These are phyloP conservation scores for Lutra lutra DNA, from an alignment of 2,797 vertebrate genomes.

Conservation along the genomic window DNA sequence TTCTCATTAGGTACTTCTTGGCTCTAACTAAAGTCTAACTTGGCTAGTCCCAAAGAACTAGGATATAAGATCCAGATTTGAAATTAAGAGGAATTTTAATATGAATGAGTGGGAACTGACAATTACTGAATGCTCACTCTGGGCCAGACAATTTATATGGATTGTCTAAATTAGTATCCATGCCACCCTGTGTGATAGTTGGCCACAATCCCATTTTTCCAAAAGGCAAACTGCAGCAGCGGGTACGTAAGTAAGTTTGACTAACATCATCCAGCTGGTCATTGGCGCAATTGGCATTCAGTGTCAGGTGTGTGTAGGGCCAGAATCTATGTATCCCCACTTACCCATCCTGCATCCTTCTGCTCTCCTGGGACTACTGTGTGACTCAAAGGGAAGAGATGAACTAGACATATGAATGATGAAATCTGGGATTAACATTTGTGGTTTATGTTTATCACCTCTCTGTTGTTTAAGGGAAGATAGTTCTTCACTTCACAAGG, in stretches of 20 bases:
- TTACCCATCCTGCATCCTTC: background rate
- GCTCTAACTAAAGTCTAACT: background rate
- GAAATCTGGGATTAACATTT: background rate
- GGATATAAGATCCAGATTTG: background rate
- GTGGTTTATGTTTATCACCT: background rate
- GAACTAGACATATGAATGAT: background rate
- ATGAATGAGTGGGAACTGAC: background rate
- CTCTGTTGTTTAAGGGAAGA: background rate
- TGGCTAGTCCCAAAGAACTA: background rate
- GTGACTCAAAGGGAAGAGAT: background rate
- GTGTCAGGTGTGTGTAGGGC: background rate
- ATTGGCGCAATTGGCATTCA: background rate
- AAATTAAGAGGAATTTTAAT: constrained; percentile 48
- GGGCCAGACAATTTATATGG: background rate
- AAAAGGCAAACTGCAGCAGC: background rate
- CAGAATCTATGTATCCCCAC: background rate
- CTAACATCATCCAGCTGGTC: background rate
- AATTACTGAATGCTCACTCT: constrained; percentile 21
- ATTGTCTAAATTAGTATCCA: background rate
- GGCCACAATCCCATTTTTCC: background rate
- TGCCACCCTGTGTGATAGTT: background rate
- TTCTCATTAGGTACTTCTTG: background rate
- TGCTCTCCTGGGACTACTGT: background rate
- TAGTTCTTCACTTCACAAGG: too few relatives aligned
- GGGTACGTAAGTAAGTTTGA: background rate